A percentile compares a stretch with the other conserved stretches of the same genome.
Evolutionary conservation across 1,140 invertebrate species (phyloP).

Genomic region (Anagrus nilaparvatae): DNA sequence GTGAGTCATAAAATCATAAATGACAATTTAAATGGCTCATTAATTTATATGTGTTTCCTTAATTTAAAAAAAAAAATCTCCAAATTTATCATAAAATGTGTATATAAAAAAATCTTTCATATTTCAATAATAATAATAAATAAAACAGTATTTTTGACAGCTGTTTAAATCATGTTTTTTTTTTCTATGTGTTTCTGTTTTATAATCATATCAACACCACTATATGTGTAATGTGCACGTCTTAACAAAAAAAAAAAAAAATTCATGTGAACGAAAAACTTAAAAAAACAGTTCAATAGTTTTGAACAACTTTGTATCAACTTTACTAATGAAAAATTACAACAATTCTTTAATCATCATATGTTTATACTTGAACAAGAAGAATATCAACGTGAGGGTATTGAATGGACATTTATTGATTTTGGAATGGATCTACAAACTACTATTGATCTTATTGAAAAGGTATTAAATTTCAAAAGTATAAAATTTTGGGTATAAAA

Average conservation of each 20-base stretch:
- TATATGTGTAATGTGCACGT: constrained; percentile 15
- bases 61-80: no score
- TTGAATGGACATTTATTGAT: constrained; percentile 65
- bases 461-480: no score
- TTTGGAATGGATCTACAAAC: constrained; percentile 66
- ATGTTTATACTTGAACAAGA: constrained; percentile 66
- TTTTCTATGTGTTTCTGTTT: constrained; percentile 26
- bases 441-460: constrained; percentile 64
- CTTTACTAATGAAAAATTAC: constrained; percentile 65
- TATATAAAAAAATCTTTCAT: no score
- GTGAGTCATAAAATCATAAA: no score
- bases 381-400: constrained; percentile 60
- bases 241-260: constrained; percentile 4
- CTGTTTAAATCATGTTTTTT: constrained; percentile 35
- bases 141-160: constrained; percentile 29
- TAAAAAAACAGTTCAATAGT: constrained; percentile 40
- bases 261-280: constrained; percentile 10
- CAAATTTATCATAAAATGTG: no score
- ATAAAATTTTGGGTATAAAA: no score
- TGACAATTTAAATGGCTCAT: no score
- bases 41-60: no score
- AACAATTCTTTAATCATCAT: constrained; percentile 67
- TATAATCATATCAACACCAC: no score
- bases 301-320: constrained; percentile 57
- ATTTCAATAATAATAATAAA: no score